Evolutionary conservation across 2,888 invertebrate genomes (phyloP).

Genomic region (Melieria picta): DNA sequence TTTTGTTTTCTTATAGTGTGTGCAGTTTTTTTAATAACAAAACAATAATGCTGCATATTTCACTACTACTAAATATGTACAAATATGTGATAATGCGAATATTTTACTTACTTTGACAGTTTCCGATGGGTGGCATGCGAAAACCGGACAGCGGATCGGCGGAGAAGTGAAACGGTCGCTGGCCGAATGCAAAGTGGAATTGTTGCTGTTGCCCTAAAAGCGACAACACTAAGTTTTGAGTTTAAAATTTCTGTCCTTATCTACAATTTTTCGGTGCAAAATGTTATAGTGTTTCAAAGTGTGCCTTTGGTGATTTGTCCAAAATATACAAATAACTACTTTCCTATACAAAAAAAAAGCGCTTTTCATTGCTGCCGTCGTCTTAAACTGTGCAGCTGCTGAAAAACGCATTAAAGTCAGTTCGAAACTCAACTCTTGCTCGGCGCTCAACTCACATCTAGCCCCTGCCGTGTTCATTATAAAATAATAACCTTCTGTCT

Average conservation of each 20-base stretch:
- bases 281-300: constrained; percentile 1
- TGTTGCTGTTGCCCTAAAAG: constrained; percentile 96
- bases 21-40: background rate
- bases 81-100: constrained; percentile 5
- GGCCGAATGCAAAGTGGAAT: constrained; percentile 92
- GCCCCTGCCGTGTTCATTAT: constrained; percentile 48
- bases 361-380: background rate
- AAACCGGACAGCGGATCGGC: constrained; percentile 88
- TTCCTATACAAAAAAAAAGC: background rate
- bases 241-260: constrained; percentile 66
- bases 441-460: constrained; percentile 11
- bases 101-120: constrained; percentile 86
- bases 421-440: constrained; percentile 7
- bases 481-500: constrained; percentile 61
- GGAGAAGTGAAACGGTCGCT: constrained; percentile 87
- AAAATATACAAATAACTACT: too few species aligned
- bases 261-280: constrained; percentile 41
- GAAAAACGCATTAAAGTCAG: background rate
- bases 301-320: too few species aligned
- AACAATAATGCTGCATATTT: constrained; percentile 4
- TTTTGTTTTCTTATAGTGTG: background rate
- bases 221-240: constrained; percentile 80
- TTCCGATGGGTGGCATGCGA: constrained; percentile 89
- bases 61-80: background rate
- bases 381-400: background rate